Conservation (phyloP, 1,140 invertebrate species). For the Babylonia areolata region DNA sequence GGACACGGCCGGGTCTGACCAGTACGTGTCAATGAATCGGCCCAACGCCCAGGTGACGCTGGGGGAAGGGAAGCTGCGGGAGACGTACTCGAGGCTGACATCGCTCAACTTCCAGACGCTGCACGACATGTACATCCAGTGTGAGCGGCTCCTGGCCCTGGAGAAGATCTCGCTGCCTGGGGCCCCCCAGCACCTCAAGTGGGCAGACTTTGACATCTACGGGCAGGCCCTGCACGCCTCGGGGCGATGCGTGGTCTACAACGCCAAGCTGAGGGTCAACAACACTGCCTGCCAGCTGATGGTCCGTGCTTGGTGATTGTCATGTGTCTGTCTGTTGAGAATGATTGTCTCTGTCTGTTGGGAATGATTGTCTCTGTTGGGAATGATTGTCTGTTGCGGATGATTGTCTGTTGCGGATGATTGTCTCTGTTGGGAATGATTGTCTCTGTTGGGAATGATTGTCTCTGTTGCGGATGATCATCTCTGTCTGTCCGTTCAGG, state of each 20-base stretch:
- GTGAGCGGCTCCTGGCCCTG: conserved; percentile 61
- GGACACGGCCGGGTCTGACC: conserved; percentile 62
- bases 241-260: conserved; percentile 68
- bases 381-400: no score
- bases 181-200: conserved; percentile 55
- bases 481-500: no score
- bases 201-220: conserved; percentile 69
- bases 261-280: conserved; percentile 63
- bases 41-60: conserved; percentile 60
- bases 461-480: no score
- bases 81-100: conserved; percentile 64
- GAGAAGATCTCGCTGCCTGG: conserved; percentile 48
- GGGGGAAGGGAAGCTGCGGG: conserved; percentile 62
- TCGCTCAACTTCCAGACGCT: conserved; percentile 63
- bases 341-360: no score
- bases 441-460: no score
- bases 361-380: no score
- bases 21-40: conserved; percentile 72
- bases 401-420: no score
- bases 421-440: no score
- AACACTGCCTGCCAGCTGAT: conserved; percentile 65
- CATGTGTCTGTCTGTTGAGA: no score
- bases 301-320: conserved; percentile 60
- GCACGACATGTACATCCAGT: conserved; percentile 67
- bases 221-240: conserved; percentile 68